These are phyloP conservation scores for Carterocephalus palaemon DNA, from an alignment of 2,888 invertebrate species.

Conservation along the genomic window DNA sequence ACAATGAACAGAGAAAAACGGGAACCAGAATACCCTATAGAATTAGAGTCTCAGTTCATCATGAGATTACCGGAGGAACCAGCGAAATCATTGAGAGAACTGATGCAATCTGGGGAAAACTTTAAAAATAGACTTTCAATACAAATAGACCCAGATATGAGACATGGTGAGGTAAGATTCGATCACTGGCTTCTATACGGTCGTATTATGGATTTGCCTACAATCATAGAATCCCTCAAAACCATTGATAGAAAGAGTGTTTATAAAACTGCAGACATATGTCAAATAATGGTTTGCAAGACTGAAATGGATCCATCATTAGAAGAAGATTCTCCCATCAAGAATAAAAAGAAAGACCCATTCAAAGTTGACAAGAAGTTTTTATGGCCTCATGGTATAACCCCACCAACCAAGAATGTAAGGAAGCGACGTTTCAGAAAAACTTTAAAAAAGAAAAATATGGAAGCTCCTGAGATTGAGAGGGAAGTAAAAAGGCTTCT, in stretches of 20 bases:
- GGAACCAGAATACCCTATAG: slow-evolving; percentile 65
- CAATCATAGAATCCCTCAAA: slow-evolving; percentile 92
- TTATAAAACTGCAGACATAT: slow-evolving; percentile 96
- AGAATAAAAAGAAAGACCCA: slow-evolving; percentile 88
- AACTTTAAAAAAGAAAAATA: slow-evolving; percentile 94
- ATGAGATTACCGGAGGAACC: slow-evolving; percentile 87
- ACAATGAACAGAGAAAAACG: slow-evolving; percentile 38
- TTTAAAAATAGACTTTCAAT: slow-evolving; percentile 89
- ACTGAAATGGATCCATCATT: slow-evolving; percentile 87
- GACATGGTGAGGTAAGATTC: slow-evolving; percentile 89
- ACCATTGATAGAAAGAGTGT: slow-evolving; percentile 95
- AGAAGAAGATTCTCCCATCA: slow-evolving; percentile 85
- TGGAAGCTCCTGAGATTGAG: slow-evolving; percentile 96
- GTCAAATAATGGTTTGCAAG: slow-evolving; percentile 90
- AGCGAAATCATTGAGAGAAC: slow-evolving; percentile 82
- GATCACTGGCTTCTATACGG: slow-evolving; percentile 89
- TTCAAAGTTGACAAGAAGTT: slow-evolving; percentile 88
- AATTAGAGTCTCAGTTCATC: slow-evolving; percentile 88
- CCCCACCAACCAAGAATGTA: slow-evolving; percentile 95
- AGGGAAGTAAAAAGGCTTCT: slow-evolving; percentile 94
- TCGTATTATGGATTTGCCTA: slow-evolving; percentile 91
- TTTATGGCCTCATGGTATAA: slow-evolving; percentile 93
- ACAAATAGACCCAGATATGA: slow-evolving; percentile 88
- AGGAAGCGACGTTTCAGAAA: slow-evolving; percentile 92
- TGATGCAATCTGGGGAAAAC: slow-evolving; percentile 82